Evolutionary conservation across 2,113 vertebrate genomes (phyloP).

Genomic region (Pterocles orientalis): DNA sequence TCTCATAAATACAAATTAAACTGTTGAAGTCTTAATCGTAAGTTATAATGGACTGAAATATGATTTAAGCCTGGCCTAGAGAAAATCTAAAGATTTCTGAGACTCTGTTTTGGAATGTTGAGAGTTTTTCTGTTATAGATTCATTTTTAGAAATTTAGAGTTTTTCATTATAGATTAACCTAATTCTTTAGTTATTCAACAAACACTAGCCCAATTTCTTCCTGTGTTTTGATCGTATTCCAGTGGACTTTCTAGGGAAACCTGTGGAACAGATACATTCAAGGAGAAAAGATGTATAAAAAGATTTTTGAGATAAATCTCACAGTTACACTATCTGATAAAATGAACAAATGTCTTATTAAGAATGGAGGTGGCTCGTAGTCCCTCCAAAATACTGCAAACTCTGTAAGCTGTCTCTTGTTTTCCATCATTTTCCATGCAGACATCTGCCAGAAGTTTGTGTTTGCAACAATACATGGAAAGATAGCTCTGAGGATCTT

Average conservation of each 20-base stretch:
- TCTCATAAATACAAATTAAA: conserved; percentile 28
- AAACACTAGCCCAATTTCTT: not conserved
- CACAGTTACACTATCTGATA: fast-evolving
- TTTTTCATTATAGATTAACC: not conserved
- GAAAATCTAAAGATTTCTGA: not conserved
- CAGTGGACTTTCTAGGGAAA: not conserved
- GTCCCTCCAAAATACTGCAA: not conserved
- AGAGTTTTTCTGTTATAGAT: not conserved
- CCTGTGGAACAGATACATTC: not conserved
- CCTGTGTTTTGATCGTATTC: not conserved
- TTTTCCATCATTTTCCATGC: not conserved
- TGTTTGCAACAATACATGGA: not conserved
- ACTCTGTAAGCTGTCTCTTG: not conserved
- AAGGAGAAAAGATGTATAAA: not conserved
- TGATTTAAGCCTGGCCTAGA: not conserved
- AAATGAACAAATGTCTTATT: not conserved
- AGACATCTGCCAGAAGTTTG: not conserved
- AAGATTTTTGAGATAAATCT: not conserved
- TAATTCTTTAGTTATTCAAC: not conserved
- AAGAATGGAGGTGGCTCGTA: fast-evolving
- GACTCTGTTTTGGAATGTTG: not conserved
- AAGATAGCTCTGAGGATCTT: not conserved
- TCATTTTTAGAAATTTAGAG: not conserved
- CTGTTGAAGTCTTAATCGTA: not conserved
- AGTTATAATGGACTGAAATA: not conserved